Evolutionary conservation across 2,113 vertebrate species (phyloP), one percentile per base, ranked within the genome.

Genomic region (Neomonachus schauinslandi): DNA sequence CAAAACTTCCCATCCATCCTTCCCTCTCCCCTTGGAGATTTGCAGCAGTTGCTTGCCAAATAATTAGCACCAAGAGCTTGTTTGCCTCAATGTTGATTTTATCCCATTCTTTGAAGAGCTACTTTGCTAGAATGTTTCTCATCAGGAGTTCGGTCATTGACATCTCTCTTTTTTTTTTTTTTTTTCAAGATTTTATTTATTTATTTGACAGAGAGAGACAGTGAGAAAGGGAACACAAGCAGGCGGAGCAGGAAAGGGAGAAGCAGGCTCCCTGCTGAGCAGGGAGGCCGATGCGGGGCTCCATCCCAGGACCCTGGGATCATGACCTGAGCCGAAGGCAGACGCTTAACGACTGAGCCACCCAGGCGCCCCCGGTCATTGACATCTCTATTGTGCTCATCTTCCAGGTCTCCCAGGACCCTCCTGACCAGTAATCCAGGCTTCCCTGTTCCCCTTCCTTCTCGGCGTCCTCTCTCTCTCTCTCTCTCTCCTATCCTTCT

Each of bases 1-100:
- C 92, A 92, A 89, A 97, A 90, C 80, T 51, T 57, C 57, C 39
- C 42, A 51, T 59, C 9, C 77, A 77, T 77, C 59, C 80, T 93
- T 22, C 88, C 88, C 77, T 81, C 71, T 97, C 61, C 91, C 13
- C 94, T 90, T 88, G 39, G 77, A 97, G 94, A 97, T 86, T 72
- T 92, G 36, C 55, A 93, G 77, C 82, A 71, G 26, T 89, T 67
- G 36, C 59, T 92, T 94, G 93, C 86, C 92, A 94, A 94, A 33
- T 95, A 74, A 86, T 95, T 93, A 94, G 89, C 89, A 93, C n/a
- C 77, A 72, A 94, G 90, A 96, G 46, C 57, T 94, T 84, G 49
- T 95, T 97, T 79, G 24, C 67, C 49, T 89, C 61, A 33, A 26
- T n/a, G 94, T 89, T 89, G 74, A 80, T 92, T 93, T 81, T 80